Conservation (phyloP, 2,113 vertebrate species). For the Scolopax mira region DNA sequence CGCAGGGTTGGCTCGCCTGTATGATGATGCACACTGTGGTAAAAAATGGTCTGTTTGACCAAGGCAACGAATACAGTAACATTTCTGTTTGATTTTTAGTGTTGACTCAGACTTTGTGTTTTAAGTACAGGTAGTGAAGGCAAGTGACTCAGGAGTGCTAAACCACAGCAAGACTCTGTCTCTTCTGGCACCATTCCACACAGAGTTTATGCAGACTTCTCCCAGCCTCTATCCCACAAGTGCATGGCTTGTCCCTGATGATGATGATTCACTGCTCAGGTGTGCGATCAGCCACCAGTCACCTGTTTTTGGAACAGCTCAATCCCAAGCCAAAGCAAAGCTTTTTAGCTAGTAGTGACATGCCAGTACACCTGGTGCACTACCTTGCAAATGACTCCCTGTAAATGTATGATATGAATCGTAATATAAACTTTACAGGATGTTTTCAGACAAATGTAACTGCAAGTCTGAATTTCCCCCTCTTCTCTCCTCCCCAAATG, state of each 20-base stretch:
- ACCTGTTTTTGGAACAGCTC: background rate
- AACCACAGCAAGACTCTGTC: background rate
- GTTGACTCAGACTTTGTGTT: background rate
- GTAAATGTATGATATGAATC: background rate
- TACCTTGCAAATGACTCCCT: background rate
- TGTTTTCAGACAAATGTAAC: conserved; percentile 1
- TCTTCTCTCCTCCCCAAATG: background rate
- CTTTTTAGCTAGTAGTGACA: background rate
- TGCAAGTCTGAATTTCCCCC: background rate
- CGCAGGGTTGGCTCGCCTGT: fast-evolving
- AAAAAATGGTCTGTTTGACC: background rate
- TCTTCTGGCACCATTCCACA: background rate
- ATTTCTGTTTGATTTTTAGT: background rate
- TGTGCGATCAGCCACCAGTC: background rate
- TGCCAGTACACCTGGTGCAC: background rate
- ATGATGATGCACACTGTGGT: background rate
- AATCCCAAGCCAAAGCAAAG: background rate
- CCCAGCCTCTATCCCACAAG: background rate
- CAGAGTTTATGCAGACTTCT: background rate
- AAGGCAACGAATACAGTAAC: background rate
- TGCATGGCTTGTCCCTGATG: background rate
- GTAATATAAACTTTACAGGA: background rate
- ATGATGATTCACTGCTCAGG: background rate
- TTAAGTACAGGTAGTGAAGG: background rate
- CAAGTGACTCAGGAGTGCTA: background rate